These are phyloP conservation scores for Parus major DNA, from an alignment of 2,113 vertebrate genomes.

Conservation along the genomic window DNA sequence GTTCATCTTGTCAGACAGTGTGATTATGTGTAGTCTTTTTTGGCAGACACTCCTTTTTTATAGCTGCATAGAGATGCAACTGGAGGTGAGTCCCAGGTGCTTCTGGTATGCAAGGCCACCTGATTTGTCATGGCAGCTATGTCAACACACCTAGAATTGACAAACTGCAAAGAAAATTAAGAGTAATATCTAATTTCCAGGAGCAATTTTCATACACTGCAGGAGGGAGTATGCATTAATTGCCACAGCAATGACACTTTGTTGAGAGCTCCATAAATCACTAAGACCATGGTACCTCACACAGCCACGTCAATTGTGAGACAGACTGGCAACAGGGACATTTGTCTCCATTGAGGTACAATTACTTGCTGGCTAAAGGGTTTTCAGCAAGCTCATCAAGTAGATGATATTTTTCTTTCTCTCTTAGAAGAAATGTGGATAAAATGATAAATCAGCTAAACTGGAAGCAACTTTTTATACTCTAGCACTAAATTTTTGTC, in stretches of 20 bases:
- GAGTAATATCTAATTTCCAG: slow-evolving; percentile 78
- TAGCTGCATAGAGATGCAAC: neutral
- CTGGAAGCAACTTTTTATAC: neutral
- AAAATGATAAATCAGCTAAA: slow-evolving; percentile 1
- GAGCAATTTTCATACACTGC: slow-evolving; percentile 71
- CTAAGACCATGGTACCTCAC: neutral
- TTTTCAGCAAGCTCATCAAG: neutral
- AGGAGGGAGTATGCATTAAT: slow-evolving; percentile 70
- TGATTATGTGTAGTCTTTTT: neutral
- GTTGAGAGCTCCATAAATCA: slow-evolving; percentile 76
- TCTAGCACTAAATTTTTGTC: neutral
- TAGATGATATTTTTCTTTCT: neutral
- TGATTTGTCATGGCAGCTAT: slow-evolving; percentile 64
- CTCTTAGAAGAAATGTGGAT: neutral
- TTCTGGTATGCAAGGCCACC: slow-evolving; percentile 55
- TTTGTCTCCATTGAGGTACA: slow-evolving; percentile 50
- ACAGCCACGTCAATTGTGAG: neutral
- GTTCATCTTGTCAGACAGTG: neutral
- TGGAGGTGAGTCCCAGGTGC: neutral
- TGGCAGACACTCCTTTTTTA: neutral
- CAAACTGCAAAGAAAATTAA: slow-evolving; percentile 77
- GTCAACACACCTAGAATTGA: slow-evolving; percentile 67
- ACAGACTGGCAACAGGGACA: slow-evolving; percentile 16
- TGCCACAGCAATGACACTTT: slow-evolving; percentile 61
- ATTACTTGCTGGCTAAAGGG: slow-evolving; percentile 29